Evolutionary conservation across 37 sponge, comb jelly and placozoan species (phyloP).

Genomic region (Spongilla lacustris): DNA sequence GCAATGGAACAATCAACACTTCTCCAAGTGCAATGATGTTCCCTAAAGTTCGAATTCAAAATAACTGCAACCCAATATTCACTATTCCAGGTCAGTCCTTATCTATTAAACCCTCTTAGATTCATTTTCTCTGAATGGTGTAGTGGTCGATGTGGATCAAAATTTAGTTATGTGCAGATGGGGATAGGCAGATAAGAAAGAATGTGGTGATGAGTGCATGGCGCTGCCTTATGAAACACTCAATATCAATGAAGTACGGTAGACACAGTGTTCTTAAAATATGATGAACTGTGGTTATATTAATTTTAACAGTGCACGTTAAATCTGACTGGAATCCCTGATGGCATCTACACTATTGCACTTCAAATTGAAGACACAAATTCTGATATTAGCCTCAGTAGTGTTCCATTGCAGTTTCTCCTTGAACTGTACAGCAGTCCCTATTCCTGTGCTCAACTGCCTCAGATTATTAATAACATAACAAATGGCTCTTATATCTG

Average conservation of each 20-base stretch:
- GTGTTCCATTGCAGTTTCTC: neutral
- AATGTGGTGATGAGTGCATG: neutral
- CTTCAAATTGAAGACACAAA: neutral
- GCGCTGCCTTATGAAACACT: neutral
- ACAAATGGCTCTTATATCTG: neutral
- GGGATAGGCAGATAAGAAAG: neutral
- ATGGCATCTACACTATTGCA: neutral
- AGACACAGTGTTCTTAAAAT: neutral
- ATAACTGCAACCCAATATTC: neutral
- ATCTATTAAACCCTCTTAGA: neutral
- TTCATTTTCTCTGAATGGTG: neutral
- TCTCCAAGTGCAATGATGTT: neutral
- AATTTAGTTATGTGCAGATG: neutral
- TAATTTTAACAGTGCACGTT: neutral
- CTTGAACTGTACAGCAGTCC: neutral
- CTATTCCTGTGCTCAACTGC: neutral
- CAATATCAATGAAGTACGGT: neutral
- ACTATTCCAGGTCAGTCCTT: neutral
- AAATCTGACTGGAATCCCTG: neutral
- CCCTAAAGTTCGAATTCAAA: neutral
- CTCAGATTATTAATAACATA: neutral
- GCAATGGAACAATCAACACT: neutral
- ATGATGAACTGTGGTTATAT: neutral
- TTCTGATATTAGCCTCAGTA: neutral
- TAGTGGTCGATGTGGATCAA: neutral